Evolutionary conservation across 2,888 invertebrate species (phyloP), one percentile per base, ranked within the genome.

Genomic region (Raillietiella orientalis): DNA sequence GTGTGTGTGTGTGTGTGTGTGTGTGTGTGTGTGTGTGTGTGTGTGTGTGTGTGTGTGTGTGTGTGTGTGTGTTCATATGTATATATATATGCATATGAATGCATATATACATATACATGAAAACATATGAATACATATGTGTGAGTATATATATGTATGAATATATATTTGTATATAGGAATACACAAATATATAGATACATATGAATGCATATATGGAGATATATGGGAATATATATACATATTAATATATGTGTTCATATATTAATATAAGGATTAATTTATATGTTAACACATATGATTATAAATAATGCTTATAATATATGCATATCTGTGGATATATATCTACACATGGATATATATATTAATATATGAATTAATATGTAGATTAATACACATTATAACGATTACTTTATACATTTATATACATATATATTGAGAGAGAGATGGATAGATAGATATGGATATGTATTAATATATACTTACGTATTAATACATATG

Each of bases 51-150:
- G 3, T 11, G n/a, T 23, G 11, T 11, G 21, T 25, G 13, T 25
- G 13, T 11, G 13, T 16, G 21, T 25, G 13, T 25, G 13, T 25
- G 21, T 25, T 19, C 13, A 25, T 11, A 16, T 25, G 21, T 25
- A 25, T 25, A 23, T 23, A 8, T 8, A 8, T 6, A 8, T 6
- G 10, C 11, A 8, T 23, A 10, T 10, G 19, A 14, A 25, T 5
- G 13, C 19, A 11, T 9, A 15, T 2, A 20, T 9, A 20, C n/a
- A 16, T 16, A 25, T 12, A 25, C 17, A 25, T 12, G 12, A 8
- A 16, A 2, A 21, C 19, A 26, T 5, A 17, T 14, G 17, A 8
- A 25, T 13, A 23, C 36, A 41, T 30, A 32, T 33, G 11, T 33
- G 15, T n/a, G 28, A 26, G 14, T 16, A 22, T 10, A 26, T 6